A percentile compares a stretch with the other conserved stretches of the same genome.
phyloP scores from a whole-genome alignment of 2,113 vertebrate genomes.

The Acrocephalus kingi region DNA sequence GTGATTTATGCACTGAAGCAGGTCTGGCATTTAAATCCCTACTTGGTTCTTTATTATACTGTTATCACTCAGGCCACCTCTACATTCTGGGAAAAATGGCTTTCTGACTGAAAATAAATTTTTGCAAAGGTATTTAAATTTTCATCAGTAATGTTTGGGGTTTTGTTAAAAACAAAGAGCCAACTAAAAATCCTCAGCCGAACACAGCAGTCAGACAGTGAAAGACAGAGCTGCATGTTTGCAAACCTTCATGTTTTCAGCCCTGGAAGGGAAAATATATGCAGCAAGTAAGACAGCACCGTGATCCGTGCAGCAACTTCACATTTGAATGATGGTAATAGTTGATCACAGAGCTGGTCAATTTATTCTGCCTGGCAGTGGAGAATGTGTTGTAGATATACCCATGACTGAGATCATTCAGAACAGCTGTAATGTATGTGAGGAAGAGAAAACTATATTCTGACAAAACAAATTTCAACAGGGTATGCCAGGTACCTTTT shows the following conservation, averaged over 20 bases:
- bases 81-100: not conserved
- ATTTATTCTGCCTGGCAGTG: not conserved
- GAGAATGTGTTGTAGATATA: not conserved
- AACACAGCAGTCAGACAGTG: not conserved
- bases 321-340: not conserved
- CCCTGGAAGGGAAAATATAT: not conserved
- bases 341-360: not conserved
- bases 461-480: not conserved
- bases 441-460: not conserved
- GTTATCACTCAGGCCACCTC: not conserved
- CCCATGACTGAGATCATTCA: not conserved
- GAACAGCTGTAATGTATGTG: not conserved
- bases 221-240: not conserved
- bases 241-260: not conserved
- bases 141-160: not conserved
- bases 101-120: not conserved
- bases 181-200: not conserved
- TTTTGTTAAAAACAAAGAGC: not conserved
- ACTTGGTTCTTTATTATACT: not conserved
- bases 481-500: not conserved
- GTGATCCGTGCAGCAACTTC: rapidly evolving
- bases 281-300: not conserved
- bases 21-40: not conserved
- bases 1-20: conserved; percentile 3
- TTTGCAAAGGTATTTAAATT: not conserved